Evolutionary conservation across 2,797 vertebrate genomes (phyloP), one percentile per base, ranked within the genome.

Genomic region (Leucoraja ocellata): DNA sequence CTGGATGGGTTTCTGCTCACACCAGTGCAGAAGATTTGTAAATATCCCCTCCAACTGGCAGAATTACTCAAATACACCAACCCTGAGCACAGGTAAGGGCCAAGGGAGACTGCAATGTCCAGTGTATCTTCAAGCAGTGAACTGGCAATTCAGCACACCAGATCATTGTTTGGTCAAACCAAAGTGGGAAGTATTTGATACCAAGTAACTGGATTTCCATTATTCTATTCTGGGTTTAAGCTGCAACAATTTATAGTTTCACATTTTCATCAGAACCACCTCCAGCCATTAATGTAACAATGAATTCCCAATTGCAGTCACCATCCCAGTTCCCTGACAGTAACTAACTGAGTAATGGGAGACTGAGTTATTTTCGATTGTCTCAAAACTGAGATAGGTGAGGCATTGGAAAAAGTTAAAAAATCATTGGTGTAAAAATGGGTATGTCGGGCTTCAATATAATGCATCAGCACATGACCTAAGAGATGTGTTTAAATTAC

Each of bases 11-110:
- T 99, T 95, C 96, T 99, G 95, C 97, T 99, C 94, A 99, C 98
- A 0, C 98, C 98, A 0, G 98, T 99, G 93, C 98, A 99, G 96
- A 99, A 99, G 95, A 99, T 99, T 96, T 99, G 99, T 97, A 99
- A 99, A 94, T 99, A 99, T 73, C 98, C 98, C 0, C 96, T 99
- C 93, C 99, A 99, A 93, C 96, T 99, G 95, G 98, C 98, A 0
- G 98, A 99, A 94, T 97, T 99, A 94, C 98, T 99, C 93, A 99
- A 99, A 93, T 99, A 99, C 95, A 99, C 99, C 78, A 98, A 97
- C 94, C 98, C 98, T 46, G 98, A 98, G 94, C 98, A 99, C 96
- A 98, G 98, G 98, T 98, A 94, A 93, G 80, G 46, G 23, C 16
- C 13, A 28, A 71, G 21, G 4, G 76, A 25, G 39, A 94, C 94